Evolutionary conservation across 2,113 vertebrate genomes (phyloP), one percentile per base, ranked within the genome.

Genomic region (Microtus richardsoni): DNA sequence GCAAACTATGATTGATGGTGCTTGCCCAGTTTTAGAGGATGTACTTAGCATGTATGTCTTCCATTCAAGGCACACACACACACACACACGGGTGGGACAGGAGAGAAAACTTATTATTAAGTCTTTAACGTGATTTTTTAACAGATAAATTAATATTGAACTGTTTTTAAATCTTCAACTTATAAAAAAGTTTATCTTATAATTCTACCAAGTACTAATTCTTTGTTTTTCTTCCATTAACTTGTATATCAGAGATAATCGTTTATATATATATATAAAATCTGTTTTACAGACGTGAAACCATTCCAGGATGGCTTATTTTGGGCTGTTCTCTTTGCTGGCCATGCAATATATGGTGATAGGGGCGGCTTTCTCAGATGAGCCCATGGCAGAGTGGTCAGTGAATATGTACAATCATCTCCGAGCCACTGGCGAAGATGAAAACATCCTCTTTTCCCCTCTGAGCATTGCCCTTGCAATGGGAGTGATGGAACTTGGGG

Each of bases 401-500:
- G 99, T 99, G 97, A 99, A 99, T 84, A 79, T 99, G 97, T 99
- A 99, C 98, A 99, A 99, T 95, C 99, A 98, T 97, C 99, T 99
- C 94, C 98, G 99, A 99, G 98, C 98, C 13, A 93, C 97, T 2
- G 99, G 98, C 82, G 99, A 99, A 91, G 99, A 99, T 96, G 99
- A 99, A 92, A 99, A 99, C 97, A 99, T 99, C 89, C 98, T 99
- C 47, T 99, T 99, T 97, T 99, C 99, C 91, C 99, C 99, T 0
- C 91, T 99, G 96, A 99, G 99, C 62, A 98, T 99, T 78, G 98
- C 99, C 5, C 97, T 99, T 74, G 99, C 99, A 17, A 98, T 99
- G 98, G 99, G 99, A 73, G 99, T 99, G 99, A 98, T 99, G 98
- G 99, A 99, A 98, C 99, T 99, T 66, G 99, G 99, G 71, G 99